Percentiles rank a stretch among this genome's conserved stretches.
phyloP scores from a whole-genome alignment of 2,113 vertebrate genomes.

The Microcebus jonahi region DNA sequence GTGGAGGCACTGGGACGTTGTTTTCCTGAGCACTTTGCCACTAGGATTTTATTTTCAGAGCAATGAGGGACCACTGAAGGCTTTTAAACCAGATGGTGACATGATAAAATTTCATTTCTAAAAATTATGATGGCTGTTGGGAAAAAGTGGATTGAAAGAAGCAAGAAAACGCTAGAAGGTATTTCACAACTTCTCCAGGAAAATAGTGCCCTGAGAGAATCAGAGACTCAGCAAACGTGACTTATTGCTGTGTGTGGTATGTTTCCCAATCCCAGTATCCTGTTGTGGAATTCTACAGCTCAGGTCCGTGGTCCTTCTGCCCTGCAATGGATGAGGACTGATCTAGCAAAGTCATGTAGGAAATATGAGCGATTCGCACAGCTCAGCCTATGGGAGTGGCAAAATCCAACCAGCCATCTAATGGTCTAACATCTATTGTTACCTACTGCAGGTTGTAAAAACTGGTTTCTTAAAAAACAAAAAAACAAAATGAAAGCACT shows the following conservation, averaged over 20 bases:
- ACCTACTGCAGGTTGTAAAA: neutral
- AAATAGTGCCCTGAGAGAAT: neutral
- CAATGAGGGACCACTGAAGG: neutral
- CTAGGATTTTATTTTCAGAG: constrained; percentile 55
- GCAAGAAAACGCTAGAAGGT: neutral
- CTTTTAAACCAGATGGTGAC: constrained; percentile 19
- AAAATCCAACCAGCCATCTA: neutral
- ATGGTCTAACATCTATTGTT: neutral
- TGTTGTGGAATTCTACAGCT: neutral
- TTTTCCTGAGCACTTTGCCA: constrained; percentile 45
- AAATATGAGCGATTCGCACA: neutral
- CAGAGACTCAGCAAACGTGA: neutral
- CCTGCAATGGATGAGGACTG: neutral
- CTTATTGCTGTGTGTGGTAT: neutral
- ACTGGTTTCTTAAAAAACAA: neutral
- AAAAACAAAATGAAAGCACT: neutral
- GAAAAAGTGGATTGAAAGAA: neutral
- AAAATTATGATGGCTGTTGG: constrained; percentile 48
- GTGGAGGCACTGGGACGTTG: neutral
- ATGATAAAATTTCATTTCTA: constrained; percentile 61
- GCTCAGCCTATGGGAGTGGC: neutral
- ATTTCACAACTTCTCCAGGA: neutral
- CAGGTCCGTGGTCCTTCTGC: neutral
- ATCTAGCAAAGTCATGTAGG: neutral
- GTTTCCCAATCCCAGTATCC: neutral